phyloP scores from a whole-genome alignment of 2,113 vertebrate genomes.

The Oreochromis tanganicae region DNA sequence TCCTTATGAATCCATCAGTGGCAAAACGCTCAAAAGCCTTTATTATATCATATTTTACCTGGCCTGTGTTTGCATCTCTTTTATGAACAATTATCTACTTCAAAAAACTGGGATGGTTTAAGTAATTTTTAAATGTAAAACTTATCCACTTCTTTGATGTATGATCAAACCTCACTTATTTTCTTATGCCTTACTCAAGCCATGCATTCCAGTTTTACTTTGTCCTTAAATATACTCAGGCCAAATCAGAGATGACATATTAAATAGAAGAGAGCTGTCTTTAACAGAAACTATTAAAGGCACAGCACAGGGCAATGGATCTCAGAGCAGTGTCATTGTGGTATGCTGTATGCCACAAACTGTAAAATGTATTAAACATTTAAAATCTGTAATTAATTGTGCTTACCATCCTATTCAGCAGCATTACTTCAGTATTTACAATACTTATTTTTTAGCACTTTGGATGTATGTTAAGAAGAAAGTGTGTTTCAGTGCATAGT shows the following conservation, averaged over 20 bases:
- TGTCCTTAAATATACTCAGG: not conserved
- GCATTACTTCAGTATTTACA: not conserved
- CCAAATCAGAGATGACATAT: not conserved
- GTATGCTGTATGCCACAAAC: not conserved
- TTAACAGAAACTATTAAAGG: not conserved
- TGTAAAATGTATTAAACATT: not conserved
- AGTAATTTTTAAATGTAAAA: not conserved
- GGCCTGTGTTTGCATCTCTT: not conserved
- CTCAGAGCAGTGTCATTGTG: not conserved
- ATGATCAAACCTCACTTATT: not conserved
- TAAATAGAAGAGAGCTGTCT: not conserved
- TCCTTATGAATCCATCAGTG: not conserved
- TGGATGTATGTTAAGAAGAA: not conserved
- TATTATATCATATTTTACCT: not conserved
- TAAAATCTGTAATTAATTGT: not conserved
- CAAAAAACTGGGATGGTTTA: not conserved
- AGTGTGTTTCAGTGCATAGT: not conserved
- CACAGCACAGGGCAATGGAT: not conserved
- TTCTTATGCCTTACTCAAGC: not conserved
- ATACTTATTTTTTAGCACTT: slow-evolving; percentile 3
- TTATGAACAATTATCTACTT: not conserved
- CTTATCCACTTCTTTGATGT: not conserved
- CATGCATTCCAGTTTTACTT: not conserved
- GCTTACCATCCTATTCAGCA: not conserved
- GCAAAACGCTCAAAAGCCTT: not conserved